Evolutionary conservation across 2,888 invertebrate species (phyloP), one percentile per base, ranked within the genome.

Genomic region (Zygothrica quintamaculata): DNA sequence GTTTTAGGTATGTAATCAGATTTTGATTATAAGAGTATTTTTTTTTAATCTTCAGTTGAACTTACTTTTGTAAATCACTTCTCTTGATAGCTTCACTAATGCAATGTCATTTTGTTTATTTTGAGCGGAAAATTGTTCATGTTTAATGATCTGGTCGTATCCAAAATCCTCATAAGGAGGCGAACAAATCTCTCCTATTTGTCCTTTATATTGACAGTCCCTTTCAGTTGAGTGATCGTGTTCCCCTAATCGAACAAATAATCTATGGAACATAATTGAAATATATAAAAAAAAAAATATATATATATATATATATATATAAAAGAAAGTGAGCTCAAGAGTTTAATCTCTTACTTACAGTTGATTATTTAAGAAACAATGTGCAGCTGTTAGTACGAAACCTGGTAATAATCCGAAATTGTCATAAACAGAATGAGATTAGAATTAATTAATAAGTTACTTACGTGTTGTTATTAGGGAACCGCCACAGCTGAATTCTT

Each of bases 311-410:
- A 22, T 22, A 22, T 22, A 22, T n/a, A 7, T 0, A 13, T 18
- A 6, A 11, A n/a, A 22, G 9, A 0, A 1, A 26, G 9, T 18
- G 3, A 1, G n/a, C n/a, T n/a, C n/a, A n/a, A n/a, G n/a, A n/a
- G n/a, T n/a, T n/a, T n/a, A n/a, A n/a, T n/a, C n/a, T n/a, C 3
- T 9, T 36, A 70, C 69, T 61, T 25, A 71, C 70, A 58, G 12
- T 0, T 15, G 0, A 1, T 7, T 7, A 5, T 5, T 1, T 1
- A 0, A 1, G 8, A 70, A 29, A n/a, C 71, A 71, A 39, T 71
- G 70, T 0, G 71, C 71, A 7, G 71, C 71, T 1, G 70, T 70
- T 12, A 71, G 26, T 3, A 71, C 42, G 18, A 43, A 66, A 0
- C 55, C 70, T 71, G 1, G 7, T 0, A 29, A 26, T 34, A 8